Conservation (phyloP, 53 echinoderm and acorn worm genomes). For the Henricia sp. region DNA sequence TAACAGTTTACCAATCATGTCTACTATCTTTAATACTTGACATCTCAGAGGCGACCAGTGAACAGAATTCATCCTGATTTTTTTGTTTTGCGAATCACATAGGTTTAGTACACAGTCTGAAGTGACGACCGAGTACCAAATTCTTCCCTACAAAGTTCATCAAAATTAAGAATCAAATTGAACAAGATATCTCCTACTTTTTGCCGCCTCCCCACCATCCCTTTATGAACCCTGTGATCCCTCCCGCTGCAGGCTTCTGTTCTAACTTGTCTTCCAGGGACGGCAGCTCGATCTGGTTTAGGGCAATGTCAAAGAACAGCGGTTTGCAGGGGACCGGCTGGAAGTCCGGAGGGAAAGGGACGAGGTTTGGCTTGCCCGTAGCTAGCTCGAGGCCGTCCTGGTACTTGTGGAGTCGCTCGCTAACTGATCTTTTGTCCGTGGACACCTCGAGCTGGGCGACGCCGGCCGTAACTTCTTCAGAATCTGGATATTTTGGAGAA, state of each 20-base stretch:
- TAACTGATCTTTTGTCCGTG: conserved; percentile 71
- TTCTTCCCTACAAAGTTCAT: too few species aligned
- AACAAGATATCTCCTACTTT: conserved; percentile 54
- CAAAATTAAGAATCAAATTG: background rate
- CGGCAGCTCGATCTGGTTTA: conserved; percentile 95
- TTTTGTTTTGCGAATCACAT: too few species aligned
- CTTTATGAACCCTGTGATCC: conserved; percentile 83
- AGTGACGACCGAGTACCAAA: too few species aligned
- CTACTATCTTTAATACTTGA: too few species aligned
- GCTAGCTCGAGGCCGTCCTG: conserved; percentile 60
- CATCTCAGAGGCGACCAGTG: too few species aligned
- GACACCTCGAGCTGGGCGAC: conserved; percentile 72
- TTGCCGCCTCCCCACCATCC: conserved; percentile 97
- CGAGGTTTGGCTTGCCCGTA: conserved; percentile 86
- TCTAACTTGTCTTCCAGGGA: conserved; percentile 89
- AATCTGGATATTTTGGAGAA: too few species aligned
- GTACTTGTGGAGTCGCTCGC: conserved; percentile 81
- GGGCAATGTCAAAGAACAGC: conserved; percentile 98
- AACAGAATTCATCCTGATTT: too few species aligned
- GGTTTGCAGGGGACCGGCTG: conserved; percentile 90
- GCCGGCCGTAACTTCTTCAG: conserved; percentile 73
- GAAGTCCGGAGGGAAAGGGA: conserved; percentile 94
- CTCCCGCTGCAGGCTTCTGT: conserved; percentile 73
- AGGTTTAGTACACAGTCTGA: too few species aligned
- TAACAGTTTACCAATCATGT: too few species aligned